Evolutionary conservation across 2,888 invertebrate genomes (phyloP).

Genomic region (Metacarcinus magister): DNA sequence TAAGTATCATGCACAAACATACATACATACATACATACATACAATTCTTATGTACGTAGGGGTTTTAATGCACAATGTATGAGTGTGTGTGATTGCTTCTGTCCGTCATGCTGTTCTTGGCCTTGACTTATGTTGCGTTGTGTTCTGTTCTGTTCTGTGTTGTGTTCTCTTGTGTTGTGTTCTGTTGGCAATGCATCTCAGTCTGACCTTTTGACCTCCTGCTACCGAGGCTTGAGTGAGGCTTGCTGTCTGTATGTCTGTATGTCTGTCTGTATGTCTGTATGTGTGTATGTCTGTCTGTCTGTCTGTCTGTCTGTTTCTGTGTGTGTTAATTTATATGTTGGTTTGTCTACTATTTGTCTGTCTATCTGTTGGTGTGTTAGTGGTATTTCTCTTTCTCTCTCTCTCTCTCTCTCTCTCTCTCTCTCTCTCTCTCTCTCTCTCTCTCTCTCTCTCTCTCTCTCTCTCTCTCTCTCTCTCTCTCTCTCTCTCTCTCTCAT

Average conservation of each 20-base stretch:
- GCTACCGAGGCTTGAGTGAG: background rate
- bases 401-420: background rate
- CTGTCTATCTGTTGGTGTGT: too few species aligned
- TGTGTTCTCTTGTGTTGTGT: too few species aligned
- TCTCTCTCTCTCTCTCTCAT: background rate
- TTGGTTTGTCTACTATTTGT: too few species aligned
- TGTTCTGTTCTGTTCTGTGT: too few species aligned
- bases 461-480: background rate
- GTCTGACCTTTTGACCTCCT: constrained; percentile 3
- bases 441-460: constrained; percentile 20
- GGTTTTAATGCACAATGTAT: background rate
- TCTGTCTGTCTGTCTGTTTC: too few species aligned
- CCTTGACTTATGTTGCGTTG: too few species aligned
- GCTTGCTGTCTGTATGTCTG: background rate
- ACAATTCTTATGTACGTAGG: too few species aligned
- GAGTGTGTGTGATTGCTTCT: background rate
- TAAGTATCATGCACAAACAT: background rate
- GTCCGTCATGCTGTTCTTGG: background rate
- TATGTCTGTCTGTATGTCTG: too few species aligned
- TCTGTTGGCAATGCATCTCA: background rate
- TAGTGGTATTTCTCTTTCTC: background rate
- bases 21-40: background rate
- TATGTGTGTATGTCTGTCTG: too few species aligned
- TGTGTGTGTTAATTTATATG: too few species aligned
- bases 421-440: constrained; percentile 2